Evolutionary conservation across 1,140 invertebrate species (phyloP), one percentile per base, ranked within the genome.

Genomic region (Trissolcus basalis): DNA sequence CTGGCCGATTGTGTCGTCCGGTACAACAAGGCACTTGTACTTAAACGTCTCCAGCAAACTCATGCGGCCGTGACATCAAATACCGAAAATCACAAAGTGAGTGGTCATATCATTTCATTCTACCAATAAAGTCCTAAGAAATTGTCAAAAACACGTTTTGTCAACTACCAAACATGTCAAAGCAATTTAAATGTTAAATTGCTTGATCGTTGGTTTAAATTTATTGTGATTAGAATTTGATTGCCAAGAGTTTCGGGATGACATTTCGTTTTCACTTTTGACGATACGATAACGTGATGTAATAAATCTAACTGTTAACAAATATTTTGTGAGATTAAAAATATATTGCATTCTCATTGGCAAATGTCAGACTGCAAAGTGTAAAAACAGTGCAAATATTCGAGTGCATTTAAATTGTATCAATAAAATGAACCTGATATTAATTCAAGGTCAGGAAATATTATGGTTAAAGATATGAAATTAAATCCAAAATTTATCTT

Each of bases 11-110:
- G 58, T 12, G 3, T 78, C 6, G 41, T 39, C 13, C 60, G 73
- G 27, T 45, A 64, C 13, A 72, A 78, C 33, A 80, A 78, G 49
- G 12, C 50, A 4, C 11, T 72, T 12, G 49, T 56, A 27, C 33
- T 70, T 5, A 74, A 72, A 44, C 72, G 82, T 44, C 45, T 78
- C n/a, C 81, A 83, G 60, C 80, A 83, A 49, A 83, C 80, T 44
- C 60, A 79, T 67, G 82, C 81, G 32, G 81, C 81, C 27, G 60
- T 83, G 12, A 83, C 80, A 67, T 83, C 83, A 5, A 80, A 76
- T 19, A 81, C 76, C 10, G 82, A 85, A 44, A 63, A 63, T 39
- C 63, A 36, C 14, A 45, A 13, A 41, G 68, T 68, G 12, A 61
- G 47, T 55, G n/a, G n/a, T n/a, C n/a, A n/a, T n/a, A n/a, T n/a